A percentile compares a stretch with the other conserved stretches of the same genome.
Conservation (phyloP, 1,140 invertebrate genomes). For the Hetaerina americana region DNA sequence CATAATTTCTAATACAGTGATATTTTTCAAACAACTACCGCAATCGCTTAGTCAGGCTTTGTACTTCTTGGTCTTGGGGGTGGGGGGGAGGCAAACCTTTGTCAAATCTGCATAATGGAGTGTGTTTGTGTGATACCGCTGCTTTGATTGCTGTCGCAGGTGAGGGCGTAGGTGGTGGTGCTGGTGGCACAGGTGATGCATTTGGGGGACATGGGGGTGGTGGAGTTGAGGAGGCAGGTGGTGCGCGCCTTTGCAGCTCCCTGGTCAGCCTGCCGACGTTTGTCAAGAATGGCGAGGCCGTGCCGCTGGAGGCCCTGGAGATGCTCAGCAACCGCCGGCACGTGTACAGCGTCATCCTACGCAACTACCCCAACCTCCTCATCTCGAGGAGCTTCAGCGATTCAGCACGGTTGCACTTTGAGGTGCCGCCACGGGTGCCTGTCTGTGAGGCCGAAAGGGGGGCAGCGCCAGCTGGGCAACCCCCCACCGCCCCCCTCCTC, state of each 20-base stretch:
- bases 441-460: constrained; percentile 18
- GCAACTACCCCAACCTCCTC: constrained; percentile 59
- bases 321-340: constrained; percentile 52
- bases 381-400: constrained; percentile 58
- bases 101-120: too few species aligned
- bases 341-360: constrained; percentile 52
- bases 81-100: too few species aligned
- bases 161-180: background rate
- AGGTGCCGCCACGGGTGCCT: constrained; percentile 31
- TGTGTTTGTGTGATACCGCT: too few species aligned
- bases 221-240: constrained; percentile 20
- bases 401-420: constrained; percentile 37
- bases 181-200: constrained; percentile 21
- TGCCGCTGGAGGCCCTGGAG: constrained; percentile 59
- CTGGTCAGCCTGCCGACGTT: constrained; percentile 71
- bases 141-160: background rate
- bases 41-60: too few species aligned
- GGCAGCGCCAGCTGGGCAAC: constrained; percentile 27
- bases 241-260: constrained; percentile 52
- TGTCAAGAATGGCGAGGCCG: constrained; percentile 59
- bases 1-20: too few species aligned
- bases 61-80: too few species aligned
- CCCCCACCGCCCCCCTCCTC: constrained; percentile 19
- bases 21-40: too few species aligned
- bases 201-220: constrained; percentile 22